Evolutionary conservation across 2,888 invertebrate genomes (phyloP).

Genomic region (Falcaria lacertinaria): DNA sequence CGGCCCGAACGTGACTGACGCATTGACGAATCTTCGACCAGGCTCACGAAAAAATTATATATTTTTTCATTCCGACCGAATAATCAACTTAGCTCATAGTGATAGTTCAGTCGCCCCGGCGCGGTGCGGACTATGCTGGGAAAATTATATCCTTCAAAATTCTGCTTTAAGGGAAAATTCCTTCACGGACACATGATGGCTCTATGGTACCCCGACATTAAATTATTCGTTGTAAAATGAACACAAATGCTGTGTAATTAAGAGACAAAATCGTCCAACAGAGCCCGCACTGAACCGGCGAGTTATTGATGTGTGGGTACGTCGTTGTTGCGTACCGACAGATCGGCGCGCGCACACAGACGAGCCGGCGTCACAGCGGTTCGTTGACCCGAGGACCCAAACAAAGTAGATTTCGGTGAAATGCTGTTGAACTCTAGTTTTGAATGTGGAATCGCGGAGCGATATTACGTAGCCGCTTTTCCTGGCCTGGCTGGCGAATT

Average conservation of each 20-base stretch:
- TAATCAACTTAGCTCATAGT: conserved; percentile 75
- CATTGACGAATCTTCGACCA: conserved; percentile 72
- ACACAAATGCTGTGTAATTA: conserved; percentile 53
- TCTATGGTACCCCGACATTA: conserved; percentile 26
- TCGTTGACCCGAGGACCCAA: conserved; percentile 75
- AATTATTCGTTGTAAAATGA: conserved; percentile 31
- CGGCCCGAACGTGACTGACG: conserved; percentile 72
- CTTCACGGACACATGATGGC: conserved; percentile 12
- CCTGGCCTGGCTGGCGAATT: conserved; percentile 54
- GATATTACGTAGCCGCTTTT: conserved; percentile 47
- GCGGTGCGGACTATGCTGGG: conserved; percentile 30
- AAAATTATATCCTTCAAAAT: conserved; percentile 31
- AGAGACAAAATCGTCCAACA: conserved; percentile 56
- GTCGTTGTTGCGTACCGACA: conserved; percentile 41
- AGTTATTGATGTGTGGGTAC: conserved; percentile 50
- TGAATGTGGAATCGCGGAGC: conserved; percentile 59
- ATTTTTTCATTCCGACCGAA: conserved; percentile 72
- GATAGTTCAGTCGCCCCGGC: conserved; percentile 72
- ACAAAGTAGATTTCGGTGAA: conserved; percentile 79
- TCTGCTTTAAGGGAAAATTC: conserved; percentile 38
- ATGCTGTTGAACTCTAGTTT: conserved; percentile 77
- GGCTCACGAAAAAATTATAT: conserved; percentile 73
- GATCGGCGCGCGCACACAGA: conserved; percentile 61
- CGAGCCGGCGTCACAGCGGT: conserved; percentile 60
- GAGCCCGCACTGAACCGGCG: conserved; percentile 36